Evolutionary conservation across 2,113 vertebrate genomes (phyloP).

Genomic region (Bufo gargarizans): DNA sequence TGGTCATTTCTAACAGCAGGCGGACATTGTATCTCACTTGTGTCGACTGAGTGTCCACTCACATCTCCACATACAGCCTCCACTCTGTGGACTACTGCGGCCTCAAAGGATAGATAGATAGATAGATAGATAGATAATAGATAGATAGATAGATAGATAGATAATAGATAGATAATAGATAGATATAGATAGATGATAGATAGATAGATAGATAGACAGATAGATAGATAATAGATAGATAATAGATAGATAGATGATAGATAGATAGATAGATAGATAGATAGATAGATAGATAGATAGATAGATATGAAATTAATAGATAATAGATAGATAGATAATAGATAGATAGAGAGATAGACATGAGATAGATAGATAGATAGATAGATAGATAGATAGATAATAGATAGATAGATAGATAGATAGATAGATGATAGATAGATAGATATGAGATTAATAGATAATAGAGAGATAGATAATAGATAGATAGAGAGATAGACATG

Average conservation of each 20-base stretch:
- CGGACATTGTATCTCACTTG: no score
- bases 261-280: slow-evolving; percentile 26
- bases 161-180: background rate
- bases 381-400: background rate
- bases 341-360: slow-evolving; percentile 11
- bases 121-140: no score
- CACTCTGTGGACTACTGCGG: no score
- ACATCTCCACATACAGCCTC: no score
- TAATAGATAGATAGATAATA: background rate
- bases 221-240: no score
- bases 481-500: no score
- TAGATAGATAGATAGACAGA: slow-evolving; percentile 26
- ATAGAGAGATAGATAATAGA: no score
- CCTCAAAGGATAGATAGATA: background rate
- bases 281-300: background rate
- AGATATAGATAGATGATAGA: background rate
- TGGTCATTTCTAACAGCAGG: no score
- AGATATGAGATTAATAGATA: background rate
- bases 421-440: background rate
- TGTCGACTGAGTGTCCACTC: no score
- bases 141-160: no score
- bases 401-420: no score
- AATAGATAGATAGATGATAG: slow-evolving; percentile 8
- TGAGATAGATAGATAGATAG: no score
- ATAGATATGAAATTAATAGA: background rate